A percentile compares a stretch with the other conserved stretches of the same genome.
These are phyloP conservation scores for Montipora efflorescens DNA, from an alignment of 64 coral and sea anemone genomes.

Conservation along the genomic window DNA sequence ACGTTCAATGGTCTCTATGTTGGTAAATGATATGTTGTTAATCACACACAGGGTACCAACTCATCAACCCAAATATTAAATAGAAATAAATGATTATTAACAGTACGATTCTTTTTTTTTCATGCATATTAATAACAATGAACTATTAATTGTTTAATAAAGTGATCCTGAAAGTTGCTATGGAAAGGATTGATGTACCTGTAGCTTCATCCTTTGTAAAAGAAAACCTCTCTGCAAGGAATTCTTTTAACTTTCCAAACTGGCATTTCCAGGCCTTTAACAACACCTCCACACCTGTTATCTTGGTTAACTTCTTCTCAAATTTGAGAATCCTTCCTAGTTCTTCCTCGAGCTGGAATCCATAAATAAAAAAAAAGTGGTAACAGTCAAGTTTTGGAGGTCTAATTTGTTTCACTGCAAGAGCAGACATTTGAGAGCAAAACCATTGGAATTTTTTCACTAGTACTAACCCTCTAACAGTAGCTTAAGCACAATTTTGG, in stretches of 20 bases:
- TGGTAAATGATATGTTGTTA: no score
- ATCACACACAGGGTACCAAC: no score
- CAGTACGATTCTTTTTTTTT: no score
- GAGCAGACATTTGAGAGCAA: no score
- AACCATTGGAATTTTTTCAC: not conserved
- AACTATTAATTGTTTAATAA: no score
- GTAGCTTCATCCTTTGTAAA: not conserved
- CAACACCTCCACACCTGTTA: not conserved
- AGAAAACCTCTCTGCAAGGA: not conserved
- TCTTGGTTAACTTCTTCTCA: conserved; percentile 7
- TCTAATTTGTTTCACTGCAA: not conserved
- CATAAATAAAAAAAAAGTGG: not conserved
- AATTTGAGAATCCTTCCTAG: not conserved
- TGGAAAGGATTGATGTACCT: conserved; percentile 9
- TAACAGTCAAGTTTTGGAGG: not conserved
- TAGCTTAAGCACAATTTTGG: not conserved
- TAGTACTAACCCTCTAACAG: not conserved
- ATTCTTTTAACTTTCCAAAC: conserved; percentile 1
- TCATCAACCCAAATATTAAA: no score
- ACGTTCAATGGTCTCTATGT: no score
- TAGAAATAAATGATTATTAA: no score
- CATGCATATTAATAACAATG: no score
- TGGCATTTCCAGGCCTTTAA: not conserved
- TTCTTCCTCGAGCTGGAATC: conserved; percentile 5
- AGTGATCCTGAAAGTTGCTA: not conserved